phyloP scores from a whole-genome alignment of 1,140 invertebrate species.

The Drosophila kurseongensis region DNA sequence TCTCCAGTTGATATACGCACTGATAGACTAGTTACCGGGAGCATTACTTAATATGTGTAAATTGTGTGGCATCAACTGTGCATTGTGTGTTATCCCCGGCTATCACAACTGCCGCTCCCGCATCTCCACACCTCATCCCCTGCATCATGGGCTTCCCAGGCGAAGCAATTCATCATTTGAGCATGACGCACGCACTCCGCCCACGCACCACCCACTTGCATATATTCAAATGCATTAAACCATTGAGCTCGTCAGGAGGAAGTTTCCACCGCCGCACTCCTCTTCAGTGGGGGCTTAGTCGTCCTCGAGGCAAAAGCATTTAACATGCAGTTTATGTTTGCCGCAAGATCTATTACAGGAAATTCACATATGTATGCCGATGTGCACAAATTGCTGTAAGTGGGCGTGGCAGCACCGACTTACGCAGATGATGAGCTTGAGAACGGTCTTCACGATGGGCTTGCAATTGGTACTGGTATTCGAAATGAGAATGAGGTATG shows the following conservation, averaged over 20 bases:
- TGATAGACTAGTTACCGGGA: conserved; percentile 70
- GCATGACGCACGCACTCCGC: conserved; percentile 73
- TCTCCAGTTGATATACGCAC: conserved; percentile 40
- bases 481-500: neutral
- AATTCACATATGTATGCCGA: conserved; percentile 70
- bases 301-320: conserved; percentile 73
- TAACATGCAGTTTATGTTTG: conserved; percentile 82
- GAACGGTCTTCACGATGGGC: neutral
- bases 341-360: conserved; percentile 81
- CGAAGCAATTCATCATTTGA: conserved; percentile 79
- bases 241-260: conserved; percentile 58
- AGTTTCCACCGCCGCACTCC: conserved; percentile 5
- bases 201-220: conserved; percentile 24
- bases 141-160: conserved; percentile 3
- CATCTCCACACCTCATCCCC: neutral
- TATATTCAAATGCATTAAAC: conserved; percentile 56
- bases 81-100: conserved; percentile 75
- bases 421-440: conserved; percentile 33
- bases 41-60: conserved; percentile 82
- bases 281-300: conserved; percentile 21
- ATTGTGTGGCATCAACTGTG: conserved; percentile 82
- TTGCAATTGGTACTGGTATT: neutral
- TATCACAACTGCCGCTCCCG: conserved; percentile 51
- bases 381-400: conserved; percentile 65
- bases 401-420: conserved; percentile 46